Evolutionary conservation across 2,888 invertebrate species (phyloP).

Genomic region (Lacanobia wlatinum): DNA sequence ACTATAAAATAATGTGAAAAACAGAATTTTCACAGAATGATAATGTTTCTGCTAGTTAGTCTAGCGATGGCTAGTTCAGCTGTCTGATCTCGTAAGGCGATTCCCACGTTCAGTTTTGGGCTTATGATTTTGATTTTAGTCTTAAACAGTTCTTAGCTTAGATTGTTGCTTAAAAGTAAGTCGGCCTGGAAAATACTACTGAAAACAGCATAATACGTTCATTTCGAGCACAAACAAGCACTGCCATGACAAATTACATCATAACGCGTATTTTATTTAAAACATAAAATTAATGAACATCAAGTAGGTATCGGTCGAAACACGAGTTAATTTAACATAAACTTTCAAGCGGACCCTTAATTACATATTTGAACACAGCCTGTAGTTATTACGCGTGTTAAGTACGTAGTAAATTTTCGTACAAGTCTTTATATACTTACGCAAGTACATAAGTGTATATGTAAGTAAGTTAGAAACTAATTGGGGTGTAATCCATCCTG

Average conservation of each 20-base stretch:
- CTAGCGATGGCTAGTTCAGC: too few species aligned
- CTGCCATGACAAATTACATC: not conserved
- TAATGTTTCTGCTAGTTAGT: too few species aligned
- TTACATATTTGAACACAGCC: conserved; percentile 56
- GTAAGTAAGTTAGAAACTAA: conserved; percentile 51
- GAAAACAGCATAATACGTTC: not conserved
- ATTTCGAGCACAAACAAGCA: too few species aligned
- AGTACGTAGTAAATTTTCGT: conserved; percentile 58
- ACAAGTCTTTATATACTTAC: conserved; percentile 48
- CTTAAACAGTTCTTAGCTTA: too few species aligned
- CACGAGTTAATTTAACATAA: conserved; percentile 44
- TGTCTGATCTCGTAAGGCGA: too few species aligned
- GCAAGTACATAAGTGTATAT: not conserved
- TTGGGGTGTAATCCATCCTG: conserved; percentile 64
- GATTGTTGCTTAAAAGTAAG: too few species aligned
- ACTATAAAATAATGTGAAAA: not conserved
- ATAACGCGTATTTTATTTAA: conserved; percentile 19
- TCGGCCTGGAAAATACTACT: not conserved
- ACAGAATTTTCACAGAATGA: not conserved
- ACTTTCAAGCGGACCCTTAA: conserved; percentile 53
- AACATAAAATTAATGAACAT: conserved; percentile 36
- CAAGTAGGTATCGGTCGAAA: conserved; percentile 21
- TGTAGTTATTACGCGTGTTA: conserved; percentile 54
- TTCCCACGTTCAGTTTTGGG: too few species aligned
- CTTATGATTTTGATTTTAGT: too few species aligned